Evolutionary conservation across 2,888 invertebrate genomes (phyloP), one percentile per base, ranked within the genome.

Genomic region (Troilus luridus): DNA sequence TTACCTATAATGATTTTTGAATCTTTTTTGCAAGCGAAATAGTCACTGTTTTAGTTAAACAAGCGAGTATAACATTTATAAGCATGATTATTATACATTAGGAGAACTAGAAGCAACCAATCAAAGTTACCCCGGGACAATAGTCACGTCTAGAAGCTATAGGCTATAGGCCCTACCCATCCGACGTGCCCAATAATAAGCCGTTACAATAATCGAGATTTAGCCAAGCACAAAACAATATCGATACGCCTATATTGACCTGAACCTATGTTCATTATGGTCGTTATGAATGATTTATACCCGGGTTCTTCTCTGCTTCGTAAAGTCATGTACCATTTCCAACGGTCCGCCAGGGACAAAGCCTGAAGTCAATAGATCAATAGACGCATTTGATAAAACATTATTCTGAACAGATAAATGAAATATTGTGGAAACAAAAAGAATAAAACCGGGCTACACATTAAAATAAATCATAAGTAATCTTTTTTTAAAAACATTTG

Each of bases 181-280:
- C 19, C 72, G 72, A 77, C 72, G 41, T 77, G 72, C 17, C 41
- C 72, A 17, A 41, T 41, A 41, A 41, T 77, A 77, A 77, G 27
- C 72, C 72, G 41, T 77, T 77, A 77, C 24, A 19, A 19, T 24
- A 77, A 77, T 77, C 72, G 72, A 77, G 72, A 41, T 77, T 77
- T 41, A 14, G 72, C 72, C 72, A 24, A 72, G 12, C 27, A 41
- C 72, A 41, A 77, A 77, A 77, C 72, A 77, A 77, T 77, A 41
- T 77, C 27, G 72, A 77, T 77, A 77, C 3, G 67, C 72, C 27
- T 77, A 77, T 41, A 77, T 77, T 27, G 72, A 77, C 41, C 72
- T 77, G 27, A 41, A 7, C 12, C 72, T 17, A 41, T 77, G 72
- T 77, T 77, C 41, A 77, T 77, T 77, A 41, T 41, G 72, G 72